These are phyloP conservation scores for Orthosia gracilis DNA, from an alignment of 2,888 invertebrate species.

Conservation along the genomic window DNA sequence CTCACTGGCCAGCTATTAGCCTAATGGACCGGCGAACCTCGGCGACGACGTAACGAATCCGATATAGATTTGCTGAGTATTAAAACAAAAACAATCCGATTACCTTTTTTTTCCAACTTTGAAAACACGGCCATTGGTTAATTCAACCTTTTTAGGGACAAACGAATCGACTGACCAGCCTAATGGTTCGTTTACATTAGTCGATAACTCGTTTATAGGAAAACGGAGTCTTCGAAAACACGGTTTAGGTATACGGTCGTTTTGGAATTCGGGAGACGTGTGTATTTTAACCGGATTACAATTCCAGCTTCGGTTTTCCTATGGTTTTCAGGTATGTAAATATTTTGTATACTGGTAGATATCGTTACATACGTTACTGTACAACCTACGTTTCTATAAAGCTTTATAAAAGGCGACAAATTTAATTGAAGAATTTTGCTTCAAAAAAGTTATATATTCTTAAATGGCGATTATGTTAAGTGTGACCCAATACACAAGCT, in stretches of 20 bases:
- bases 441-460: too few relatives aligned
- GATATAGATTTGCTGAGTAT: constrained; percentile 75
- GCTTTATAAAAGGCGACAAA: neutral
- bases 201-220: constrained; percentile 42
- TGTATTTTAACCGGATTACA: constrained; percentile 38
- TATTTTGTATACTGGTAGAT: neutral
- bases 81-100: constrained; percentile 75
- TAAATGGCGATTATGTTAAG: too few relatives aligned
- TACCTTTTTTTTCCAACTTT: constrained; percentile 45
- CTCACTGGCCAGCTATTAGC: constrained; percentile 86
- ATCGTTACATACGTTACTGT: too few relatives aligned
- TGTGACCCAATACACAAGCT: too few relatives aligned
- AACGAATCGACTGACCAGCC: constrained; percentile 37
- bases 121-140: constrained; percentile 48
- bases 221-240: constrained; percentile 23
- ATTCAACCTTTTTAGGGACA: constrained; percentile 43
- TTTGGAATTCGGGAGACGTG: constrained; percentile 13
- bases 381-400: neutral
- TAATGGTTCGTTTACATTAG: constrained; percentile 52
- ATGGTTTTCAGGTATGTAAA: neutral
- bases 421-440: too few relatives aligned
- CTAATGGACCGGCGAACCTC: constrained; percentile 83
- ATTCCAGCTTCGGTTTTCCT: constrained; percentile 2
- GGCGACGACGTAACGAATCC: constrained; percentile 76
- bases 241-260: constrained; percentile 1